Evolutionary conservation across 2,113 vertebrate species (phyloP), one percentile per base, ranked within the genome.

Genomic region (Columba livia): DNA sequence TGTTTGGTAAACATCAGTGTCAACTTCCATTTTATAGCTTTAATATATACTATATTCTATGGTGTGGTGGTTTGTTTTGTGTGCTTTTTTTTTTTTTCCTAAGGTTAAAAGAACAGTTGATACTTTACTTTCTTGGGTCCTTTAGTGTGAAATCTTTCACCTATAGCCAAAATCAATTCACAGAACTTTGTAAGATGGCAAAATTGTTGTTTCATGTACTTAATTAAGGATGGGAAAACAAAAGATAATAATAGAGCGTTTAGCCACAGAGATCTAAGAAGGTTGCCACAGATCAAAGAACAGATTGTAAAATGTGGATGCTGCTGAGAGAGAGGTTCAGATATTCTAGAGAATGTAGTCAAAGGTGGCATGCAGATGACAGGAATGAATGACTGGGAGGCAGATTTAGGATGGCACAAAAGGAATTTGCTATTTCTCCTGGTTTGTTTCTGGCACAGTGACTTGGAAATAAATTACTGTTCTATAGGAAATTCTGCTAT

Each of bases 101-200:
- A 23, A 28, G 11, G 7, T 80, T 19, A 31, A 65, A 40, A 4
- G 24, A 57, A 21, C 5, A 19, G 29, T 18, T 67, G 16, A 12
- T 44, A 20, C 28, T 85, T 56, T 15, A 40, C 5, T 51, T 8
- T 51, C 9, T 34, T 38, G 11, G 1, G 10, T 78, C 5, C 5
- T 61, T 77, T 36, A 44, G 28, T 9, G 19, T 54, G 17, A 66
- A 54, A 2, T 50, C 23, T 70, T 84, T 53, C 32, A 40, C 6
- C 25, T 54, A 1, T 18, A 73, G 6, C 13, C 34, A 48, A 81
- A 80, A 51, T 67, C 1, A 36, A 26, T 66, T 90, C 7, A 13
- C 0, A 0, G 51, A 54, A 29, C 15, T 77, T 47, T 2, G 0
- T 36, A 50, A 71, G 23, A 28, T 11, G 19, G 25, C 13, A 77